Percentiles rank a stretch among this genome's conserved stretches.
These are phyloP conservation scores for Catamblyrhynchus diadema DNA, from an alignment of 2,797 vertebrate species.

Conservation along the genomic window DNA sequence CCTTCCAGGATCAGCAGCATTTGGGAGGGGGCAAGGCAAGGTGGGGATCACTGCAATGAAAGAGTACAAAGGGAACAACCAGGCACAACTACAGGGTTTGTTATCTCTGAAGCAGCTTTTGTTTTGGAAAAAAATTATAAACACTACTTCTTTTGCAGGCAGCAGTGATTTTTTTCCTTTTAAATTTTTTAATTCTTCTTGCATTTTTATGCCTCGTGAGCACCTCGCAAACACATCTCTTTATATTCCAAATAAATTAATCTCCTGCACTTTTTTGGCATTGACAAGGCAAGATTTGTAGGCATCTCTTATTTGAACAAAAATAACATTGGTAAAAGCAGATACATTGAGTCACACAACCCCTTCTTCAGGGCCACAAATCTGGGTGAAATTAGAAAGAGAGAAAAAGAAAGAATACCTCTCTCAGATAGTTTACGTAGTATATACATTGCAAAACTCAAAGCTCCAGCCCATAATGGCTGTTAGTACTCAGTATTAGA, in stretches of 20 bases:
- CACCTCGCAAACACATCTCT: background rate
- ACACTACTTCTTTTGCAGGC: background rate
- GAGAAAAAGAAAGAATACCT: background rate
- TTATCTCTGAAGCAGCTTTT: background rate
- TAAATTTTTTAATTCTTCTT: background rate
- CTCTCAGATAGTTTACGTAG: background rate
- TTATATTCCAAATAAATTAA: background rate
- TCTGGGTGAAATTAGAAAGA: background rate
- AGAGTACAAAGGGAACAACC: rapidly evolving
- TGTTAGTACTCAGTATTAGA: background rate
- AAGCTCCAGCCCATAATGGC: background rate
- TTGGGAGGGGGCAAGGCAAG: background rate
- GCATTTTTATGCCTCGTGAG: background rate
- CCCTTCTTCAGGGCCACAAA: background rate
- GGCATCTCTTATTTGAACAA: background rate
- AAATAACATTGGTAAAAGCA: background rate
- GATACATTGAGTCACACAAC: background rate
- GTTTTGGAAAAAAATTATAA: background rate
- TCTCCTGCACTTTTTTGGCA: background rate
- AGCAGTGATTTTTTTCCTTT: background rate
- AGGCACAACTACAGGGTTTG: background rate
- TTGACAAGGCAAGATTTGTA: background rate
- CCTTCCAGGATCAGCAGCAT: background rate
- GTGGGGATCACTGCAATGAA: background rate
- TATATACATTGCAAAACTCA: background rate